Conservation (phyloP, 2,113 vertebrate genomes). For the Lanius ludovicianus region DNA sequence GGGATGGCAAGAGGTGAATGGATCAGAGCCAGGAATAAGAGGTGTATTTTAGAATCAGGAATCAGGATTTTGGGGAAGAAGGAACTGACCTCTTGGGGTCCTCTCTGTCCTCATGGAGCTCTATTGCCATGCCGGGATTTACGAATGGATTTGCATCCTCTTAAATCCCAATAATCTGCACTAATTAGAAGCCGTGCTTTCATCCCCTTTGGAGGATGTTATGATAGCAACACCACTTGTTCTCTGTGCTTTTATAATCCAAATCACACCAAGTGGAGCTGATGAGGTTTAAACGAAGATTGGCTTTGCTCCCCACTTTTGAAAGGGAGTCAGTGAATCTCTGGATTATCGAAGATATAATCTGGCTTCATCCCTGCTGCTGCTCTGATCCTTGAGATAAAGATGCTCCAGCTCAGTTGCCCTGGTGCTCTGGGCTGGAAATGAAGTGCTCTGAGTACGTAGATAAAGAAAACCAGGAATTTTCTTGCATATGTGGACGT, state of each 20-base stretch:
- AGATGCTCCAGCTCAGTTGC: not conserved
- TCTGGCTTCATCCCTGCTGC: not conserved
- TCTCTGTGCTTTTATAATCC: not conserved
- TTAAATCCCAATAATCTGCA: not conserved
- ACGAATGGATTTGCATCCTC: not conserved
- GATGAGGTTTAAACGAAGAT: not conserved
- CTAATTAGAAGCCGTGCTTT: not conserved
- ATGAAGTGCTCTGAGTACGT: not conserved
- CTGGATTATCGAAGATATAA: not conserved
- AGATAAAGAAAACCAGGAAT: not conserved
- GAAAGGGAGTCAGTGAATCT: not conserved
- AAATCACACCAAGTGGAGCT: not conserved
- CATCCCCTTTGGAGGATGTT: not conserved
- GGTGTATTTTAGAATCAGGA: not conserved
- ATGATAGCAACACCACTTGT: no score
- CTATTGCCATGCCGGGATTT: not conserved
- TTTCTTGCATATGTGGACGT: fast-evolving
- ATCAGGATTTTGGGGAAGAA: not conserved
- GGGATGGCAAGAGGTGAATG: not conserved
- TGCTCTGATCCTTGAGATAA: not conserved
- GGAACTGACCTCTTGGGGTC: not conserved
- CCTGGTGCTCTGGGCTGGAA: not conserved
- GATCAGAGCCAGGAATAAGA: not conserved
- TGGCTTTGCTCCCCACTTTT: not conserved
- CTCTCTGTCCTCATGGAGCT: not conserved